Evolutionary conservation across 2,113 vertebrate genomes (phyloP).

Genomic region (Potamarius usumacintae): DNA sequence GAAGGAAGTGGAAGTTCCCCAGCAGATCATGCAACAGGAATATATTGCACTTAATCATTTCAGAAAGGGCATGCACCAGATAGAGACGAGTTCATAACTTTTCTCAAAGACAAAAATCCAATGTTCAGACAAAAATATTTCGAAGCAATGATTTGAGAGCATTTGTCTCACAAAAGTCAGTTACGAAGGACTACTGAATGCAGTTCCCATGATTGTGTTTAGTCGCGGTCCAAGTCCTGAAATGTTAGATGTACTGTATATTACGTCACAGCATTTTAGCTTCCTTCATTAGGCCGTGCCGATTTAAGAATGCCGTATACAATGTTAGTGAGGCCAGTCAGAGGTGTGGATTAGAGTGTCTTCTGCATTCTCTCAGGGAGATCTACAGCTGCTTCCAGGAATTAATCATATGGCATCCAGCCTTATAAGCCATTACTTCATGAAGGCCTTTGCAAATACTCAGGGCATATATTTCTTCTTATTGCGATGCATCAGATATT

Average conservation of each 20-base stretch:
- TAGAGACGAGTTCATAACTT: not conserved
- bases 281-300: not conserved
- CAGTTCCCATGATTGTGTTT: constrained; percentile 31
- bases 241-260: not conserved
- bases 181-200: not conserved
- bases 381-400: constrained; percentile 32
- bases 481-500: not conserved
- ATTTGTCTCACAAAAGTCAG: not conserved
- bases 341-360: constrained; percentile 17
- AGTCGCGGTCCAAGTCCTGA: not conserved
- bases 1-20: not conserved
- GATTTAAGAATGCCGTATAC: constrained; percentile 41
- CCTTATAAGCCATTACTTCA: constrained; percentile 47
- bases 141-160: not conserved
- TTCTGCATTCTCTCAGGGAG: constrained; percentile 53
- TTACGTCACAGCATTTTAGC: constrained; percentile 6
- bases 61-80: not conserved
- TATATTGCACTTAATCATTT: not conserved
- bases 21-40: not conserved
- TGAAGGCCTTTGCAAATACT: constrained; percentile 9
- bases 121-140: constrained; percentile 17
- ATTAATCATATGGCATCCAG: constrained; percentile 29
- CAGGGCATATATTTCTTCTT: constrained; percentile 1
- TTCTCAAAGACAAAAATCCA: not conserved
- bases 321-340: constrained; percentile 21